A percentile compares a stretch with the other conserved stretches of the same genome.
Evolutionary conservation across 2,113 vertebrate genomes (phyloP).

Genomic region (Alethe castanea): DNA sequence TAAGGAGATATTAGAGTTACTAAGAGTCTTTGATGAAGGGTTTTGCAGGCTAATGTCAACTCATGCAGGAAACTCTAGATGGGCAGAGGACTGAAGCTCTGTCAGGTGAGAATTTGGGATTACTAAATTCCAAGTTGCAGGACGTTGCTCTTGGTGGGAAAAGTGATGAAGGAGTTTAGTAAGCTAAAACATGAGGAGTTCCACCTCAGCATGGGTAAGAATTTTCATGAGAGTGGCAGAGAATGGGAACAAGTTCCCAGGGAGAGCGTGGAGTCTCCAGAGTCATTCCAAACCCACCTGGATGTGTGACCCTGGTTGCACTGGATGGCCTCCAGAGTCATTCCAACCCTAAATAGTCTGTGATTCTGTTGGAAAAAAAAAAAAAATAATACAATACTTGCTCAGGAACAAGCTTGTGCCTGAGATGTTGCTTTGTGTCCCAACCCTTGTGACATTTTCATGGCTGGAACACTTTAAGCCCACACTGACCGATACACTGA

Average conservation of each 20-base stretch:
- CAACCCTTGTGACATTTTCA: background rate
- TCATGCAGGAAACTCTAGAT: background rate
- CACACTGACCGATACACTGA: rapidly evolving
- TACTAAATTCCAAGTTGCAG: background rate
- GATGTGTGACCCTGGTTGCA: background rate
- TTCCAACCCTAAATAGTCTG: background rate
- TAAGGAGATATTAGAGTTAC: background rate
- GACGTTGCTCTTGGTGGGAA: background rate
- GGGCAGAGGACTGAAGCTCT: background rate
- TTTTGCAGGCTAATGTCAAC: background rate
- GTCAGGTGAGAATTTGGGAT: rapidly evolving
- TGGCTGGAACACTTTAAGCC: background rate
- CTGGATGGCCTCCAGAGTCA: too few species aligned
- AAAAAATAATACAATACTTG: too few species aligned
- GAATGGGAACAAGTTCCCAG: background rate
- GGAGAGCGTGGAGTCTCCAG: background rate
- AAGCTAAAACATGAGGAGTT: background rate
- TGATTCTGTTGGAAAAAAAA: too few species aligned
- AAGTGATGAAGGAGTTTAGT: background rate
- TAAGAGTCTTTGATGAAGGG: background rate
- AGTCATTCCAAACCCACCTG: background rate
- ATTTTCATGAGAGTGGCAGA: background rate
- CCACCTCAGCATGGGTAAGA: background rate
- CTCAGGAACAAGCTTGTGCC: rapidly evolving
- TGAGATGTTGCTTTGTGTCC: background rate